A percentile compares a stretch with the other conserved stretches of the same genome.
phyloP scores from a whole-genome alignment of 2,113 vertebrate genomes.

The Pardalotus punctatus region DNA sequence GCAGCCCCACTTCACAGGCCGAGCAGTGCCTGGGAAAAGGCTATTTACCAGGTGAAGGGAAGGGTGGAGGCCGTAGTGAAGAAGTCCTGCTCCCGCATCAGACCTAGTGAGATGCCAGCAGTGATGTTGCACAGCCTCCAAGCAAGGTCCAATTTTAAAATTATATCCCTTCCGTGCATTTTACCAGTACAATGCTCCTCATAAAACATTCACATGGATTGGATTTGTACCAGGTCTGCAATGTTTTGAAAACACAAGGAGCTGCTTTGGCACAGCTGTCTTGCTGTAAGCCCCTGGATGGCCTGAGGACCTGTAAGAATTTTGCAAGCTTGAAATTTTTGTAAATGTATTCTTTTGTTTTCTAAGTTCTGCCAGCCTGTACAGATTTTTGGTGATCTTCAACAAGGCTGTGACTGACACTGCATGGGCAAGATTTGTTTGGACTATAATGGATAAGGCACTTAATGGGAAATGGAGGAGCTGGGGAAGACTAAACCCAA shows the following conservation, averaged over 20 bases:
- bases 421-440: neutral
- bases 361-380: neutral
- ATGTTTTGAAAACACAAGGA: neutral
- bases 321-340: neutral
- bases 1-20: neutral
- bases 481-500: neutral
- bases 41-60: neutral
- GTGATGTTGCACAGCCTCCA: neutral
- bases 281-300: neutral
- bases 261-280: neutral
- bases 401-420: neutral
- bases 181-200: neutral
- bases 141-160: neutral
- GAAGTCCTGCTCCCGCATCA: neutral
- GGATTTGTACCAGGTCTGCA: neutral
- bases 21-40: neutral
- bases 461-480: neutral
- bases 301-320: neutral
- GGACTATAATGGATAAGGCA: neutral
- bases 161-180: neutral
- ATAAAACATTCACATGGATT: neutral
- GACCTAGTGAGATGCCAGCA: neutral
- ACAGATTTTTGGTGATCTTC: neutral
- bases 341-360: neutral
- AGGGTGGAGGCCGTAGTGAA: neutral